phyloP scores from a whole-genome alignment of 2,797 vertebrate genomes.

The Gallirallus australis region DNA sequence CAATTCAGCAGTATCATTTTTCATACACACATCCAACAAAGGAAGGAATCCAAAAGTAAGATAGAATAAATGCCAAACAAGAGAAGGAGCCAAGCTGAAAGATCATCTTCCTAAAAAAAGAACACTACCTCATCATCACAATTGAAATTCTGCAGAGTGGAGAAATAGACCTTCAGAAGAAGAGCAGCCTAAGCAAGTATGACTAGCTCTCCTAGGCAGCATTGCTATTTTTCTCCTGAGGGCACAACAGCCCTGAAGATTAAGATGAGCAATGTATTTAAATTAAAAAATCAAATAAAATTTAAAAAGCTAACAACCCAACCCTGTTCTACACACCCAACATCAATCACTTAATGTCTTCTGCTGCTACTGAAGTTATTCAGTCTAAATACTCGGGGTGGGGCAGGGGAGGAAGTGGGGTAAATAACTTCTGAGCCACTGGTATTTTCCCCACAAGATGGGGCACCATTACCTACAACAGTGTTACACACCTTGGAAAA shows the following conservation, averaged over 20 bases:
- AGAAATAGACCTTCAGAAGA: slow-evolving; percentile 31
- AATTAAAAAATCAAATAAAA: background rate
- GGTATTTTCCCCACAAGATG: slow-evolving; percentile 13
- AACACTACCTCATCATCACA: slow-evolving; percentile 35
- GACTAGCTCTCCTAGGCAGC: background rate
- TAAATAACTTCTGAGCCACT: background rate
- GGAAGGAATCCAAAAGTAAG: slow-evolving; percentile 19
- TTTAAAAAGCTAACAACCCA: background rate
- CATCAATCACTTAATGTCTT: background rate
- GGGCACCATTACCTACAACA: background rate
- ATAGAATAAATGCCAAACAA: background rate
- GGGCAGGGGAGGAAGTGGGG: accelerated
- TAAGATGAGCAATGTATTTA: background rate
- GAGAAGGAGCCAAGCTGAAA: slow-evolving; percentile 24
- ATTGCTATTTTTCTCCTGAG: background rate
- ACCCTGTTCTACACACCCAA: background rate
- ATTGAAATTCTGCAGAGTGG: background rate
- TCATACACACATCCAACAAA: slow-evolving; percentile 26
- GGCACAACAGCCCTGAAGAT: background rate
- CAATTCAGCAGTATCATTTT: background rate
- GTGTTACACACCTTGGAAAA: background rate
- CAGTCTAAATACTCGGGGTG: background rate
- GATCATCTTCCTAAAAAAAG: slow-evolving; percentile 49
- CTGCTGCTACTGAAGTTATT: background rate
- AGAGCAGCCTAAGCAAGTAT: slow-evolving; percentile 21